phyloP scores from a whole-genome alignment of 2,888 invertebrate genomes.

The Polyploca ridens region DNA sequence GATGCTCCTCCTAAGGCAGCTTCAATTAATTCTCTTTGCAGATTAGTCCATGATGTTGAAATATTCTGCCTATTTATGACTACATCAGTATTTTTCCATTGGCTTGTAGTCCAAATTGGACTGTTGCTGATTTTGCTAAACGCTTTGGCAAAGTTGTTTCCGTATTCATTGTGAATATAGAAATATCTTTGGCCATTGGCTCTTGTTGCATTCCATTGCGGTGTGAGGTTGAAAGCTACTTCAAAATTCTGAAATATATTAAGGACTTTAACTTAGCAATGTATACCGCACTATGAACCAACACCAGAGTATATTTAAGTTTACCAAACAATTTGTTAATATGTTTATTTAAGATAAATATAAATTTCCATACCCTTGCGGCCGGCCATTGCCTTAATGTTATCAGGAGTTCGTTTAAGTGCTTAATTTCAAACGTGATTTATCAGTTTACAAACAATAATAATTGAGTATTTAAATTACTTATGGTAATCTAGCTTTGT shows the following conservation, averaged over 20 bases:
- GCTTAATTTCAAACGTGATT: too few relatives aligned
- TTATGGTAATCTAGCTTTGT: too few relatives aligned
- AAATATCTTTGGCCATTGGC: constrained; percentile 59
- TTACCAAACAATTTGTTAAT: neutral
- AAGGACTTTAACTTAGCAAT: constrained; percentile 4
- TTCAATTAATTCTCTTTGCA: constrained; percentile 77
- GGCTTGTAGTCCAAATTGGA: constrained; percentile 58
- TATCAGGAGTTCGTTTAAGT: neutral
- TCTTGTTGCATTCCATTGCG: constrained; percentile 77
- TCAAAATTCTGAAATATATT: constrained; percentile 63
- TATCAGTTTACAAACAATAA: too few relatives aligned
- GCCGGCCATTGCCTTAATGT: neutral
- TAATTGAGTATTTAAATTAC: too few relatives aligned
- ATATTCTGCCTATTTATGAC: constrained; percentile 79
- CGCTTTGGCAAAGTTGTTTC: constrained; percentile 69
- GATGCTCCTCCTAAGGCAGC: constrained; percentile 79
- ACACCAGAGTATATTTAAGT: neutral
- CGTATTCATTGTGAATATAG: constrained; percentile 84
- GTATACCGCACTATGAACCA: neutral
- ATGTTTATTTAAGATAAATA: neutral
- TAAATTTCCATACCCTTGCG: neutral
- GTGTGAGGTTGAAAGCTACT: constrained; percentile 72
- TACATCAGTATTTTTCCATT: constrained; percentile 60
- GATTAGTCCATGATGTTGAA: constrained; percentile 83
- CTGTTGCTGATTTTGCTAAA: constrained; percentile 47